Evolutionary conservation across 2,797 vertebrate genomes (phyloP).

Genomic region (Cygnus olor): DNA sequence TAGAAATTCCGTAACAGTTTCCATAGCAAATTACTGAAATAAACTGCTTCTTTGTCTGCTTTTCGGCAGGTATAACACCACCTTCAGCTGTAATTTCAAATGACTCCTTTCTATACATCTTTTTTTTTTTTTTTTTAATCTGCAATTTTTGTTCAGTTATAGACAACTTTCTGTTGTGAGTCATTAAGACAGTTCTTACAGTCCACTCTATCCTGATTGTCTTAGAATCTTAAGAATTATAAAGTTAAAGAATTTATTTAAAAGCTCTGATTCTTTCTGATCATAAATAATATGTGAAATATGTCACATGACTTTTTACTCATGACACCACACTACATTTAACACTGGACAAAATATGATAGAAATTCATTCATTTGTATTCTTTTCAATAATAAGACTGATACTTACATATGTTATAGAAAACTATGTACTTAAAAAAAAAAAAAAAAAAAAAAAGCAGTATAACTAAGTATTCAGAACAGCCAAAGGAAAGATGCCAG

Average conservation of each 20-base stretch:
- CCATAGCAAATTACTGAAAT: not conserved
- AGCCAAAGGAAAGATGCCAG: conserved; percentile 15
- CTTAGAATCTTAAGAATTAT: not conserved
- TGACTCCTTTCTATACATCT: not conserved
- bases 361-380: not conserved
- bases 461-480: not conserved
- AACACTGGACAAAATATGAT: not conserved
- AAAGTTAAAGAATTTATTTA: not conserved
- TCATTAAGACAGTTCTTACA: not conserved
- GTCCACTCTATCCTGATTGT: not conserved
- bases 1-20: not conserved
- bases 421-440: not conserved
- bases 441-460: not conserved
- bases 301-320: not conserved
- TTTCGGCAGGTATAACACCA: not conserved
- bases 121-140: not conserved
- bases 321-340: not conserved
- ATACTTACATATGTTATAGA: not conserved
- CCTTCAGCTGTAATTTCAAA: not conserved
- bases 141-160: not conserved
- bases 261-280: not conserved
- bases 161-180: not conserved
- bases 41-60: not conserved
- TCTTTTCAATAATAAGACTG: not conserved
- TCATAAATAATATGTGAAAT: not conserved